Evolutionary conservation across 1,140 invertebrate species (phyloP), one percentile per base, ranked within the genome.

Genomic region (Homarus americanus): DNA sequence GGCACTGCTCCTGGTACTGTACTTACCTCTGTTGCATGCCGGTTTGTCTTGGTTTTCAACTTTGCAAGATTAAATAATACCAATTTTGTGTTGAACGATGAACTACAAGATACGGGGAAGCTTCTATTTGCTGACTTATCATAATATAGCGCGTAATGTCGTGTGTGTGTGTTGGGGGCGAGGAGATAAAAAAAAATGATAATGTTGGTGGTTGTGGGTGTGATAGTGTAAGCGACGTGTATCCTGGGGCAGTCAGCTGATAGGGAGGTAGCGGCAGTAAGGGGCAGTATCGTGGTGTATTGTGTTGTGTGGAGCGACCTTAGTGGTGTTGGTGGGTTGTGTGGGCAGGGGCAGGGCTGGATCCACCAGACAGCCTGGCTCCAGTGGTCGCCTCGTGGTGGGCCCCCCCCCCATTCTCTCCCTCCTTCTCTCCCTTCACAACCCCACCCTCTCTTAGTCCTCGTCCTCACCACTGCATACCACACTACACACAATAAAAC

Each of bases 311-410:
- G 87, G 24, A 88, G 86, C 76, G 76, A 38, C 76, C 78, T 69
- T 66, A 44, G 20, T 49, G 73, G 36, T 38, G 17, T 40, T 53
- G 87, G 78, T 66, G 80, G 20, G 78, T 49, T 38, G 53, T 73
- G 87, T 53, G 63, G 75, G 49, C 63, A 20, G 36, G 73, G 49
- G 44, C 76, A 49, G 78, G 24, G 78, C 78, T 88, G 87, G 63
- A 73, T 82, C 76, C 87, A 88, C 87, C 87, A 88, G 87, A 88
- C 87, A 88, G 87, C 87, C 78, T 88, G 87, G 87, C 87, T 88
- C 87, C 87, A 87, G 86, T 66, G 75, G 38, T 76, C 58, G 72
- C 72, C 83, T 75, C 83, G 40, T 85, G 83, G 69, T 85, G 41
- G 82, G 66, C 15, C 15, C 24, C 44, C 2, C 53, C 15, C 24